Conservation (phyloP, 2,888 invertebrate species). For the Sphaerophoria taeniata region DNA sequence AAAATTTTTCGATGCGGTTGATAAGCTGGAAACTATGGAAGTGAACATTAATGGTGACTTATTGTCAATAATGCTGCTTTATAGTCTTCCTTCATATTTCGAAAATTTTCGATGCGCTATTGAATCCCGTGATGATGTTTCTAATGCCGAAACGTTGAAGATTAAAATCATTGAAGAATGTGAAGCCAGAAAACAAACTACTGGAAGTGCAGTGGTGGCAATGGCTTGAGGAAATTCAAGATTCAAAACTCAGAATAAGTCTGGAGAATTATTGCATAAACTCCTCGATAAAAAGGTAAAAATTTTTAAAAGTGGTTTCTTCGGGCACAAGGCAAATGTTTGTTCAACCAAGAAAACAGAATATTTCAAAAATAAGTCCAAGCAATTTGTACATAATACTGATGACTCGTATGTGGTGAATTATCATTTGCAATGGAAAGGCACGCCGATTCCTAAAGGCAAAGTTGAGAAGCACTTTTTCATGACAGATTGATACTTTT, state of each 20-base stretch:
- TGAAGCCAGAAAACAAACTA: slow-evolving; percentile 50
- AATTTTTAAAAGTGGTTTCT: slow-evolving; percentile 50
- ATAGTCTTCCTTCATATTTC: slow-evolving; percentile 42
- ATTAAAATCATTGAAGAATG: slow-evolving; percentile 62
- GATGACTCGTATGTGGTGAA: background rate
- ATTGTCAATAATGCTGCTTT: slow-evolving; percentile 50
- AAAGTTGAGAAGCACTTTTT: too few relatives aligned
- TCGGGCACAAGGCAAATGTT: slow-evolving; percentile 52
- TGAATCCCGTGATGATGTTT: slow-evolving; percentile 36
- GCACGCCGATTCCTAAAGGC: too few relatives aligned
- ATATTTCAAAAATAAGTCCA: background rate
- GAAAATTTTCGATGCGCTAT: slow-evolving; percentile 60
- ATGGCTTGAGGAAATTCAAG: slow-evolving; percentile 25
- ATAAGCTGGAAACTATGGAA: slow-evolving; percentile 57
- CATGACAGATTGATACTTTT: too few relatives aligned
- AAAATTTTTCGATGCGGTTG: slow-evolving; percentile 56
- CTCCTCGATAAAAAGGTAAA: slow-evolving; percentile 22
- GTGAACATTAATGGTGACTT: slow-evolving; percentile 54
- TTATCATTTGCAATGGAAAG: background rate
- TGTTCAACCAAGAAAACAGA: slow-evolving; percentile 15
- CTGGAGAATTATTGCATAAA: background rate
- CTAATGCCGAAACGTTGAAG: slow-evolving; percentile 51
- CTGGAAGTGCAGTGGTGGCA: slow-evolving; percentile 34
- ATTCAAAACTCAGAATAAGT: background rate
- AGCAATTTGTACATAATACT: background rate